These are phyloP conservation scores for Ibycter americanus DNA, from an alignment of 2,797 vertebrate genomes.

Conservation along the genomic window DNA sequence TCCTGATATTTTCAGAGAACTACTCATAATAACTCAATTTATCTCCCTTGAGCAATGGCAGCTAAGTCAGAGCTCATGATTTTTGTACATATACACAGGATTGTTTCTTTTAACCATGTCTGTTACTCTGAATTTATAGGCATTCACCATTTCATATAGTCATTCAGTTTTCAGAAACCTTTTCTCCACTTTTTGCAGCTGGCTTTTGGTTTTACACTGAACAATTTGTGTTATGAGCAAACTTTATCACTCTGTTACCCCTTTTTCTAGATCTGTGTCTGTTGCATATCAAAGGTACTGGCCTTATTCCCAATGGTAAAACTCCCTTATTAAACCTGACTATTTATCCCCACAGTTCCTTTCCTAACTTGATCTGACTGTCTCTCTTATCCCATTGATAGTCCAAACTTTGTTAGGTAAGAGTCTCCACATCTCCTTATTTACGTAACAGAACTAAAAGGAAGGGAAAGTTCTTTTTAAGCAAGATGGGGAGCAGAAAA, in stretches of 20 bases:
- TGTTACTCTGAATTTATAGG: background rate
- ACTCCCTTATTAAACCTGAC: background rate
- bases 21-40: background rate
- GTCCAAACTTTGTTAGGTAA: background rate
- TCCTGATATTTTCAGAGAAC: background rate
- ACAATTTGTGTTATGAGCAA: background rate
- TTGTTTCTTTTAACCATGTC: background rate
- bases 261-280: background rate
- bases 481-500: background rate
- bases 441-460: background rate
- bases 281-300: background rate
- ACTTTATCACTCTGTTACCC: background rate
- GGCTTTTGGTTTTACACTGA: background rate
- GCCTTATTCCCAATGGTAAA: background rate
- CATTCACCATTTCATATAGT: background rate
- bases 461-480: background rate
- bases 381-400: background rate
- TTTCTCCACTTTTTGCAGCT: background rate
- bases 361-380: background rate
- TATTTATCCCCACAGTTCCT: background rate
- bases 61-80: background rate
- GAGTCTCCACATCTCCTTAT: background rate
- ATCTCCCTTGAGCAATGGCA: background rate
- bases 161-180: background rate
- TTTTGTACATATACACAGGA: background rate